Conservation (phyloP, 2,888 invertebrate species). For the Brachynemurus nebulosus region DNA sequence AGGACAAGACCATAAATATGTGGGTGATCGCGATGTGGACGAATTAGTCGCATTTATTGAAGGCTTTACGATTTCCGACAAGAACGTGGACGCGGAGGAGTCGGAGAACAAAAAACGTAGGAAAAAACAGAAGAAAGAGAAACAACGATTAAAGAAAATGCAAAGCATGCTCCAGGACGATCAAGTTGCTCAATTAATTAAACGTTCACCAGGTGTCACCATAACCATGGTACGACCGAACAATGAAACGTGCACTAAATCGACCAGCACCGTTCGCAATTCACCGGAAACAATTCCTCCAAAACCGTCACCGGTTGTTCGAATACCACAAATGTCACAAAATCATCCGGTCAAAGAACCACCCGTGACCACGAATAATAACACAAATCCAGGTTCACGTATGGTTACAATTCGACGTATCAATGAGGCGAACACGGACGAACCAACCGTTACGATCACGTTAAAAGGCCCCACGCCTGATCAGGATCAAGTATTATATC, state of each 20-base stretch:
- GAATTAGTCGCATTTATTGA: conserved; percentile 1
- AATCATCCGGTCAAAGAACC: not conserved
- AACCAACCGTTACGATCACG: conserved; percentile 7
- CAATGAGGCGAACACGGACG: not conserved
- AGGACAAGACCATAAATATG: too few species aligned
- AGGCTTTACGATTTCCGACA: not conserved
- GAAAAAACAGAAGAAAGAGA: conserved; percentile 1
- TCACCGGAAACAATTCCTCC: not conserved
- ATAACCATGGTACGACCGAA: conserved; percentile 3
- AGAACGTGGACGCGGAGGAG: not conserved
- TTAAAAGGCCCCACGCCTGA: conserved; percentile 5
- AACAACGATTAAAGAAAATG: not conserved
- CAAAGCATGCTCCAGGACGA: not conserved
- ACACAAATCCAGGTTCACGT: conserved; percentile 1
- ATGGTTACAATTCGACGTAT: conserved; percentile 7
- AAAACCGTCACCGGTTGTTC: not conserved
- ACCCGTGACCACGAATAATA: not conserved
- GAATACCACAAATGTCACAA: not conserved
- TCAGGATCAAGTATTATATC: conserved; percentile 4
- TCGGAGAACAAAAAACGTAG: not conserved
- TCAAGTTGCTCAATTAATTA: not conserved
- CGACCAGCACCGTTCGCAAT: not conserved
- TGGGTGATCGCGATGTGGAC: not conserved
- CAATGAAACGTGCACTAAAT: too few species aligned
- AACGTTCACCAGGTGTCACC: conserved; percentile 1